Conservation (phyloP, 2,797 vertebrate genomes). For the Leuciscus waleckii region DNA sequence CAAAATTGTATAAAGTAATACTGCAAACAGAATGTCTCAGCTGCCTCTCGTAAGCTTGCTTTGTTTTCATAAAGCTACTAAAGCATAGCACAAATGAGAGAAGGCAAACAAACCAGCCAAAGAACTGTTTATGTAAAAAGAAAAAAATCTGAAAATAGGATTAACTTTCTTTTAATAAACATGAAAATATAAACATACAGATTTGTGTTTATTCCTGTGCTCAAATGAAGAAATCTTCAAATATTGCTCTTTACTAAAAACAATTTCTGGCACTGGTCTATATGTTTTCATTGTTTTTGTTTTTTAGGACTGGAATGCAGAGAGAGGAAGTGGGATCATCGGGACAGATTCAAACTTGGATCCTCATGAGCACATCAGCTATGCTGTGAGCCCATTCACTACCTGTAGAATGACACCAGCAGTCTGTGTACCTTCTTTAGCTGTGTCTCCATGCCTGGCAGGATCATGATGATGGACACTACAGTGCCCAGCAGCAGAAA, state of each 20-base stretch:
- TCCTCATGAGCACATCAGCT: background rate
- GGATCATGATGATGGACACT: constrained; percentile 91
- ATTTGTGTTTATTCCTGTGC: background rate
- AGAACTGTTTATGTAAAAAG: background rate
- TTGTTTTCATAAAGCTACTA: background rate
- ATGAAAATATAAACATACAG: too few species aligned
- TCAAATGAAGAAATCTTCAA: background rate
- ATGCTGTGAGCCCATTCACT: background rate
- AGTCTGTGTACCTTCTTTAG: constrained; percentile 82
- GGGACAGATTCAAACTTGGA: background rate
- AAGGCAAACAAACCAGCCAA: background rate
- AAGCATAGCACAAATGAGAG: background rate
- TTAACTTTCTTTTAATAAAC: background rate
- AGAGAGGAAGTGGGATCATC: background rate
- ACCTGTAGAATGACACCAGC: background rate
- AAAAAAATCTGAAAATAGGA: too few species aligned
- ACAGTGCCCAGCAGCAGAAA: constrained; percentile 90
- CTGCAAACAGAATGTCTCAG: background rate
- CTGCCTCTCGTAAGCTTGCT: background rate
- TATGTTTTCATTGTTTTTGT: background rate
- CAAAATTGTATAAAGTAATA: background rate
- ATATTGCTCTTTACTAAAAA: background rate
- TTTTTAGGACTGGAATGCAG: background rate
- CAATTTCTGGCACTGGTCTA: background rate
- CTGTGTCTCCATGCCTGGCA: constrained; percentile 89